Percentiles rank a stretch among this genome's conserved stretches.
These are phyloP conservation scores for Cerastis leucographa DNA, from an alignment of 2,888 invertebrate species.

Conservation along the genomic window DNA sequence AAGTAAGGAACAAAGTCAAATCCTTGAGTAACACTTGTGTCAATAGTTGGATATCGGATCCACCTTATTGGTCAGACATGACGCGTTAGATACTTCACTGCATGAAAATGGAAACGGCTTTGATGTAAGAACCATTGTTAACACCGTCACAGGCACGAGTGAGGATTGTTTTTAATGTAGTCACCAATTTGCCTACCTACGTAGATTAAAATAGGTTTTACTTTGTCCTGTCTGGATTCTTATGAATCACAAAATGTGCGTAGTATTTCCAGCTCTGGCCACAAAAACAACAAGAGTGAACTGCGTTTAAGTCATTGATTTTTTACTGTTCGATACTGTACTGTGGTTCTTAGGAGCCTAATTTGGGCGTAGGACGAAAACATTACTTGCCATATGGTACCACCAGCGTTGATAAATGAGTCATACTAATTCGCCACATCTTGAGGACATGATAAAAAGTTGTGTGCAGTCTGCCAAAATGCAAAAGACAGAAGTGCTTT, in stretches of 20 bases:
- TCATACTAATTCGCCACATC: conserved; percentile 44
- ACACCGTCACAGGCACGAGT: conserved; percentile 3
- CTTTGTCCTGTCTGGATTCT: conserved; percentile 47
- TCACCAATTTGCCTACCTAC: conserved; percentile 15
- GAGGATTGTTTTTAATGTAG: conserved; percentile 29
- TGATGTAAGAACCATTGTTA: conserved; percentile 45
- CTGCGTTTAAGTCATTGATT: conserved; percentile 19
- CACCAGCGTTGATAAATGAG: conserved; percentile 53
- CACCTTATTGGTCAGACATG: conserved; percentile 73
- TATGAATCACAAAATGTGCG: conserved; percentile 20
- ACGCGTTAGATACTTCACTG: conserved; percentile 58
- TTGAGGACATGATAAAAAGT: conserved; percentile 11
- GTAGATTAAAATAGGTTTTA: conserved; percentile 20
- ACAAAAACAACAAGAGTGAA: conserved; percentile 17
- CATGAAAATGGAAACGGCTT: conserved; percentile 52
- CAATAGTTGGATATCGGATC: conserved; percentile 81
- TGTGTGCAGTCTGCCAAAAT: background rate
- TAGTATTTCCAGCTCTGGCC: conserved; percentile 26
- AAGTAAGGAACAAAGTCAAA: conserved; percentile 64
- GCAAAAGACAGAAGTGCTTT: conserved; percentile 26
- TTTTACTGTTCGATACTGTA: conserved; percentile 29
- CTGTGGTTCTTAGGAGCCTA: conserved; percentile 38
- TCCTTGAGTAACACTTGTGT: conserved; percentile 84
- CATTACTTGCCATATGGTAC: conserved; percentile 56
- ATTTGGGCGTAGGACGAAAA: conserved; percentile 53